These are phyloP conservation scores for Actinopyga echinites DNA, from an alignment of 53 echinoderm and acorn worm genomes.

Conservation along the genomic window DNA sequence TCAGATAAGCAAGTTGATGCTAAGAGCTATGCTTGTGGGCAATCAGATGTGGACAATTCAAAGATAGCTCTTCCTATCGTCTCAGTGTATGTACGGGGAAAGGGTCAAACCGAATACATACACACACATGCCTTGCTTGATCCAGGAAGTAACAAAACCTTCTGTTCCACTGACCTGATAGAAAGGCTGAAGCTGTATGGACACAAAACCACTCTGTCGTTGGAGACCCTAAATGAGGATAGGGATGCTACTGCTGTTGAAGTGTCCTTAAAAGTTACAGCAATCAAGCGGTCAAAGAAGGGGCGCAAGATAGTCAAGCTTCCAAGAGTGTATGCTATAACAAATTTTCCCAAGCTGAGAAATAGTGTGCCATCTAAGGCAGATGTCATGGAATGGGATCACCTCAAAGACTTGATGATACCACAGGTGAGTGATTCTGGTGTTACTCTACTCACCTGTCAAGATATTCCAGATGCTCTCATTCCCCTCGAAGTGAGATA, in stretches of 20 bases:
- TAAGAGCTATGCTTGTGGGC: slow-evolving; percentile 33
- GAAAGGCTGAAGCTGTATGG: no score
- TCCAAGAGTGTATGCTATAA: slow-evolving; percentile 46
- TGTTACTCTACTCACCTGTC: slow-evolving; percentile 48
- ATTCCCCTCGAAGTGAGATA: slow-evolving; percentile 57
- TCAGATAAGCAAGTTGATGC: slow-evolving; percentile 23
- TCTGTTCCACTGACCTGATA: slow-evolving; percentile 22
- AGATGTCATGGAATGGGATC: slow-evolving; percentile 41
- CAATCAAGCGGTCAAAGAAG: slow-evolving; percentile 16
- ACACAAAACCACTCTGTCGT: slow-evolving; percentile 27
- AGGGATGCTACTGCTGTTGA: neutral
- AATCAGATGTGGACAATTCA: neutral
- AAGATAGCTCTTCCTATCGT: slow-evolving; percentile 31
- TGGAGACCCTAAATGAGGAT: slow-evolving; percentile 44
- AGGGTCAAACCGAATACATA: slow-evolving; percentile 24
- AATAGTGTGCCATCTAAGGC: slow-evolving; percentile 35
- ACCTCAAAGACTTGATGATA: no score
- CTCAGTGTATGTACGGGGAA: slow-evolving; percentile 47
- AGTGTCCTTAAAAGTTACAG: slow-evolving; percentile 34
- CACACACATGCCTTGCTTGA: slow-evolving; percentile 53
- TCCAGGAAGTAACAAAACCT: slow-evolving; percentile 40
- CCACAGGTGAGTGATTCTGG: slow-evolving; percentile 40
- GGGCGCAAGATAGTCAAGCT: slow-evolving; percentile 33
- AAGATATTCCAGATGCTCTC: slow-evolving; percentile 67
- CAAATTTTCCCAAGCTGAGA: slow-evolving; percentile 29